These are phyloP conservation scores for Etheostoma spectabile DNA, from an alignment of 2,113 vertebrate species.

Conservation along the genomic window DNA sequence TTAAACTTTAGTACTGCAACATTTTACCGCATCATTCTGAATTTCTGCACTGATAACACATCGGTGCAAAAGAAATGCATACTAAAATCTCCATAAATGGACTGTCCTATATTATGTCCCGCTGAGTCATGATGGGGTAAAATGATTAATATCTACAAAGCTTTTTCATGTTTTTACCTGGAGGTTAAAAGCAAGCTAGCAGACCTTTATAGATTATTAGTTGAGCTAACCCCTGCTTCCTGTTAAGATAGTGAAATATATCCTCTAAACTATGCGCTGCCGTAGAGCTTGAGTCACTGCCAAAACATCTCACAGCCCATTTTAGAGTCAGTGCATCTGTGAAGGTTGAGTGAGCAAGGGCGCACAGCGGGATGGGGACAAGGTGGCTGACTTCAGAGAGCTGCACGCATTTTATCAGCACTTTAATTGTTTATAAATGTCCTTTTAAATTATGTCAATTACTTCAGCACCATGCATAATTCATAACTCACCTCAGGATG, in stretches of 20 bases:
- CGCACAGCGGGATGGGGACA: slow-evolving; percentile 13
- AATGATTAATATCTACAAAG: slow-evolving; percentile 1
- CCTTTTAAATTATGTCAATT: slow-evolving; percentile 45
- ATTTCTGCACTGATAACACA: background rate
- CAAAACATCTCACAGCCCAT: slow-evolving; percentile 44
- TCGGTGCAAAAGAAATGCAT: background rate
- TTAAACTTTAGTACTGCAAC: background rate
- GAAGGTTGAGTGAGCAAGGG: slow-evolving; percentile 58
- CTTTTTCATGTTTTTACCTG: slow-evolving; percentile 41
- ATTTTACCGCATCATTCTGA: background rate
- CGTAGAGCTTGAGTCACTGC: slow-evolving; percentile 27
- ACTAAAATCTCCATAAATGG: background rate
- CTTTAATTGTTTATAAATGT: slow-evolving; percentile 68
- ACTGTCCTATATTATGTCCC: background rate
- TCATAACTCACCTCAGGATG: slow-evolving; percentile 27
- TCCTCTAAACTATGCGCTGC: background rate
- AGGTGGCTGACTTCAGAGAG: slow-evolving; percentile 23
- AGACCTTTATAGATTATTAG: slow-evolving; percentile 38
- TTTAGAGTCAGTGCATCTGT: slow-evolving; percentile 46
- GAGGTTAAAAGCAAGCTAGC: slow-evolving; percentile 47
- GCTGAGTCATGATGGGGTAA: slow-evolving; percentile 2
- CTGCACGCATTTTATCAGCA: slow-evolving; percentile 1
- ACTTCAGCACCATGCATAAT: slow-evolving; percentile 47
- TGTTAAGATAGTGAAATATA: slow-evolving; percentile 37
- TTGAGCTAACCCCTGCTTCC: slow-evolving; percentile 29